These are phyloP conservation scores for Anguilla japonica DNA, from an alignment of 2,113 vertebrate species.

Conservation along the genomic window DNA sequence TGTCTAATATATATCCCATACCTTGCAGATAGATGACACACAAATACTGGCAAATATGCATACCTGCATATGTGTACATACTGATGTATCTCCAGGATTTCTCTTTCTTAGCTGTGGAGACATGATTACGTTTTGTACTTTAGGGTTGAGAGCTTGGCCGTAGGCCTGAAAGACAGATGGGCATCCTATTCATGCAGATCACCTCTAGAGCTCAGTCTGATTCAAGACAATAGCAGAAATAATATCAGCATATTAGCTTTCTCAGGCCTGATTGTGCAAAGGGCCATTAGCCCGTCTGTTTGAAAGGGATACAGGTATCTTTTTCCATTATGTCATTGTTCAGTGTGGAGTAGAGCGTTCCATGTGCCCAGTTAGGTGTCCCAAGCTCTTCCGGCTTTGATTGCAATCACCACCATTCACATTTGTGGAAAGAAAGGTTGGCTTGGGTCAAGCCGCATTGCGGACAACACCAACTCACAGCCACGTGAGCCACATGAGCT, in stretches of 20 bases:
- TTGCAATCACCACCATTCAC: neutral
- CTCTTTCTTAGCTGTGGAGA: neutral
- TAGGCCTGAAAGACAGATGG: neutral
- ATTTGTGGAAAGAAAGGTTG: neutral
- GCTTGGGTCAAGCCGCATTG: slow-evolving; percentile 3
- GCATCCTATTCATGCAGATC: neutral
- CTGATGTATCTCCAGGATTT: neutral
- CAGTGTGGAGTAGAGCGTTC: neutral
- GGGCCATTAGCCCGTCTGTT: neutral
- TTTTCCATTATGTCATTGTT: slow-evolving; percentile 21
- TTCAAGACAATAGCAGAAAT: slow-evolving; percentile 21
- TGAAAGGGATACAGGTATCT: slow-evolving; percentile 15
- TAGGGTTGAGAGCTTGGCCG: neutral
- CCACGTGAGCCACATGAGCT: slow-evolving; percentile 2
- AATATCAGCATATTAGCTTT: slow-evolving; percentile 9
- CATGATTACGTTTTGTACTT: neutral
- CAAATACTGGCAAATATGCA: too few relatives aligned
- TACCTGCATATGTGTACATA: too few relatives aligned
- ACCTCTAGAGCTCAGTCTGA: neutral
- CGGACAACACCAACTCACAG: slow-evolving; percentile 5
- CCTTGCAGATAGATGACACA: too few relatives aligned
- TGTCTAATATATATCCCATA: too few relatives aligned
- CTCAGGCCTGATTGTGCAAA: neutral
- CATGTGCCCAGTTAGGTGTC: neutral
- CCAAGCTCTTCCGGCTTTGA: slow-evolving; percentile 13